These are phyloP conservation scores for Drosophila truncata DNA, from an alignment of 1,140 invertebrate species.

Conservation along the genomic window DNA sequence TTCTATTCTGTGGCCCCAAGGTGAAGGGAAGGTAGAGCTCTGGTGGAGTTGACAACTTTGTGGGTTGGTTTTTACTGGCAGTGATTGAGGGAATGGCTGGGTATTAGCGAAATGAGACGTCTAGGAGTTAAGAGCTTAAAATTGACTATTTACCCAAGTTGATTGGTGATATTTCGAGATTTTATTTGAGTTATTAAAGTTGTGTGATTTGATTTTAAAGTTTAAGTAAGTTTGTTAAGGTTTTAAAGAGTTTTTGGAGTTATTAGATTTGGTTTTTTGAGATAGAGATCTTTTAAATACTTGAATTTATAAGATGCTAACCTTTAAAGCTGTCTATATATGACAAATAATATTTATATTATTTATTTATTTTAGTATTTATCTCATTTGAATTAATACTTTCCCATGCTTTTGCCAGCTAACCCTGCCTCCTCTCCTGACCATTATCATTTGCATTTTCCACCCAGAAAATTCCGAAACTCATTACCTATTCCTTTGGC, in stretches of 20 bases:
- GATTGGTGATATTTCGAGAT: background rate
- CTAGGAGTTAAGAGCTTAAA: background rate
- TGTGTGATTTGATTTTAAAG: background rate
- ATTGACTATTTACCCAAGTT: background rate
- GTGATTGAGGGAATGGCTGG: conserved; percentile 22
- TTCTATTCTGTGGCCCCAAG: conserved; percentile 15
- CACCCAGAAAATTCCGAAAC: conserved; percentile 29
- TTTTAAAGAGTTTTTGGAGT: background rate
- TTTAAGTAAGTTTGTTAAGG: background rate
- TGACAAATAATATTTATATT: too few species aligned
- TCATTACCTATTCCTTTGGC: conserved; percentile 41
- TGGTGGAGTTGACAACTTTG: conserved; percentile 32
- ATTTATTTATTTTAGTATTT: background rate
- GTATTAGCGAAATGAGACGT: conserved; percentile 10
- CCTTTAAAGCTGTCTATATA: too few species aligned
- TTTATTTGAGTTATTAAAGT: background rate
- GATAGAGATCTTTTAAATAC: background rate
- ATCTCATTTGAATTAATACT: background rate
- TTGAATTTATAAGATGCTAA: too few species aligned
- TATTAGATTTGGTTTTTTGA: background rate
- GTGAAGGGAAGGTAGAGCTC: conserved; percentile 20
- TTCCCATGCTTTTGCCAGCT: conserved; percentile 2
- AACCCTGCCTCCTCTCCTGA: background rate
- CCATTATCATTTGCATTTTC: conserved; percentile 29
- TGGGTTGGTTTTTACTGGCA: conserved; percentile 12